These are phyloP conservation scores for Hippolais icterina DNA, from an alignment of 2,113 vertebrate genomes.

Conservation along the genomic window DNA sequence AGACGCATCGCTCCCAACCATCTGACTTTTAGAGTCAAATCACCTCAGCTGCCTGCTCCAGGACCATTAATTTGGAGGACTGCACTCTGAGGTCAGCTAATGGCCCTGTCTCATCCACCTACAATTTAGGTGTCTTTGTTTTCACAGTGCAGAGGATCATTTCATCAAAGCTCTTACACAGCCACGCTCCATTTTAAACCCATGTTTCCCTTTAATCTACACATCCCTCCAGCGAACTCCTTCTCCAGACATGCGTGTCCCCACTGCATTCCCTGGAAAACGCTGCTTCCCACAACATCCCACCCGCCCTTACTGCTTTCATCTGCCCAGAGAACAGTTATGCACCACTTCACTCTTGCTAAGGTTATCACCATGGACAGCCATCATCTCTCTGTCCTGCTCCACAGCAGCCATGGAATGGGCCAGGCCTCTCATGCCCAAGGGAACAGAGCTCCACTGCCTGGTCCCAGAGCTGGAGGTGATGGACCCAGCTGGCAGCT, in stretches of 20 bases:
- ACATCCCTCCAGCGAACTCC: neutral
- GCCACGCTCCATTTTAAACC: neutral
- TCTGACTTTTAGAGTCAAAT: neutral
- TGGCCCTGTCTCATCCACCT: neutral
- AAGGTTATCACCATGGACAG: neutral
- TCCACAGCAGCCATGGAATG: neutral
- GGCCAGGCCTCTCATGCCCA: neutral
- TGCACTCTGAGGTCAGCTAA: neutral
- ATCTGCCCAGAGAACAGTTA: neutral
- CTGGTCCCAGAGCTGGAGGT: neutral
- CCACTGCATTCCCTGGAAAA: neutral
- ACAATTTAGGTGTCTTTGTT: neutral
- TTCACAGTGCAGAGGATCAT: neutral
- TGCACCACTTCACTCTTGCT: neutral
- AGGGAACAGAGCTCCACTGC: neutral
- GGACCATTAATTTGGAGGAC: neutral
- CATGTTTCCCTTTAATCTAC: neutral
- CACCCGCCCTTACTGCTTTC: neutral
- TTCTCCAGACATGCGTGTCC: neutral
- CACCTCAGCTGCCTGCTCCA: neutral
- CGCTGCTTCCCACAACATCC: neutral
- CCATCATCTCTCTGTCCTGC: neutral
- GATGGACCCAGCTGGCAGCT: neutral
- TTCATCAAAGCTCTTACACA: neutral
- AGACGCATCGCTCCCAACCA: neutral